Base-by-base conservation (phyloP, 2,113 vertebrate genomes). In the Leptobrachium ailaonicum region DNA sequence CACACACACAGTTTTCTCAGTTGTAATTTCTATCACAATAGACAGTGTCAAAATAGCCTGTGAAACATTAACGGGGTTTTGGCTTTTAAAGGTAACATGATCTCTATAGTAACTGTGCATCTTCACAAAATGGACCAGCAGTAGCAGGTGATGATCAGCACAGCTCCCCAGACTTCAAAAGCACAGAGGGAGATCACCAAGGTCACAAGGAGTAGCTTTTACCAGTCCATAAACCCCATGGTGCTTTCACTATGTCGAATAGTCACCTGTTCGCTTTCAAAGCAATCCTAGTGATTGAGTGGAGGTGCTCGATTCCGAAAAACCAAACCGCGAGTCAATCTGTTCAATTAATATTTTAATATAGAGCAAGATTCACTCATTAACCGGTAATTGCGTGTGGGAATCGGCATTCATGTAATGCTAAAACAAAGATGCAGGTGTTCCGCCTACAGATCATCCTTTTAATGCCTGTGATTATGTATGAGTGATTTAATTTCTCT, bases 381-480 rank as follows among this genome's bases (percentile, higher is more conserved):
- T 75, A 62, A 62, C 44, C 66, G 63, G 79, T 76, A 79, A 73
- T 84, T 71, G 80, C 54, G 66, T 73, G 20, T 75, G 74, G 79
- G 77, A 79, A 45, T 76, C 67, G 68, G 74, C 11, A 40, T 76
- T 76, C 47, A 20, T 72, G 60, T 66, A 64, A 75, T 66, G 47
- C 41, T 47, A 10, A 64, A 42, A 75, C 66, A 74, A 77, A 82
- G 76, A 74, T 82, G 76, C 80, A 79, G 77, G 54, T 82, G 76
- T 75, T 79, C 54, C 41, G 42, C 76, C 73, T 63, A 20, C 50
- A 67, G 42, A 75, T 60, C 6, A 43, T 70, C 42, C 8, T n/a
- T 64, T 71, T 78, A 54, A 20, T 41, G 1, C 44, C 53, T 64
- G 50, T 64, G 56, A 50, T 64, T 71, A 63, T 79, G 41, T 72